phyloP scores from a whole-genome alignment of 2,888 invertebrate genomes.

The Acronicta aceris region DNA sequence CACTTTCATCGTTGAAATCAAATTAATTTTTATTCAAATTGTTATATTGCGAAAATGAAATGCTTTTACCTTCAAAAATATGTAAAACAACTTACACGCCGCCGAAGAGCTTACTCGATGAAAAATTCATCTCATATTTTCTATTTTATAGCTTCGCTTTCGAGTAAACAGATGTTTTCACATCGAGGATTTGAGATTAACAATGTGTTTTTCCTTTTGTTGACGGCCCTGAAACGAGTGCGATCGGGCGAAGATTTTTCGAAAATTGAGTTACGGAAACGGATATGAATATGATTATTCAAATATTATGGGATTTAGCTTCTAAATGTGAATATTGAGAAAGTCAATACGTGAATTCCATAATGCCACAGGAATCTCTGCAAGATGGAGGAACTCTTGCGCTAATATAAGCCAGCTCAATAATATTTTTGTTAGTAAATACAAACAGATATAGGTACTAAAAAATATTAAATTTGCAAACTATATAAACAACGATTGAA shows the following conservation, averaged over 20 bases:
- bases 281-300: slow-evolving; percentile 45
- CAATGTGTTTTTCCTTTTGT: slow-evolving; percentile 60
- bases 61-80: slow-evolving; percentile 50
- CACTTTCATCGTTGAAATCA: slow-evolving; percentile 5
- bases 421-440: too few relatives aligned
- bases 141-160: slow-evolving; percentile 50
- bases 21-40: slow-evolving; percentile 30
- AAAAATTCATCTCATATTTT: slow-evolving; percentile 49
- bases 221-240: slow-evolving; percentile 36
- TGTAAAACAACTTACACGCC: slow-evolving; percentile 55
- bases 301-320: slow-evolving; percentile 35
- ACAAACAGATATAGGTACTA: too few relatives aligned
- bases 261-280: slow-evolving; percentile 43
- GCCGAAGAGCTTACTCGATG: slow-evolving; percentile 44
- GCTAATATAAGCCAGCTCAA: background rate
- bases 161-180: slow-evolving; percentile 52
- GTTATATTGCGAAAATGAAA: slow-evolving; percentile 17
- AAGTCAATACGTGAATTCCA: slow-evolving; percentile 10
- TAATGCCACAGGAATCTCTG: slow-evolving; percentile 4
- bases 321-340: slow-evolving; percentile 16
- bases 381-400: background rate
- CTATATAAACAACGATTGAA: too few relatives aligned
- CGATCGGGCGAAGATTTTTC: slow-evolving; percentile 41
- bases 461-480: too few relatives aligned
- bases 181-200: slow-evolving; percentile 61